These are phyloP conservation scores for Craseonycteris thonglongyai DNA, from an alignment of 2,113 vertebrate genomes.

Conservation along the genomic window DNA sequence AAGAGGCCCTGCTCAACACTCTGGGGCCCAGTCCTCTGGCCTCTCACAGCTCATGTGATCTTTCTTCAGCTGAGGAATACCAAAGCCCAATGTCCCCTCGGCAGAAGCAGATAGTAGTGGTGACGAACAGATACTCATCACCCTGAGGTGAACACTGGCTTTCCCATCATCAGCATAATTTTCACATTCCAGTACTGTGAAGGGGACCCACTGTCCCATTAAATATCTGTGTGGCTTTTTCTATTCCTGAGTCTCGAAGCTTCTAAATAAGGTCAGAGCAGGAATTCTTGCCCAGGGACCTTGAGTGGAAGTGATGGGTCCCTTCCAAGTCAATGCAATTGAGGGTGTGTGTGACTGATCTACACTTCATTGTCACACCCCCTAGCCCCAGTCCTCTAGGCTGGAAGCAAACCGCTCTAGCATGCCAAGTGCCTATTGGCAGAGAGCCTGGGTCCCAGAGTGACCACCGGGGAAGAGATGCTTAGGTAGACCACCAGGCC, in stretches of 20 bases:
- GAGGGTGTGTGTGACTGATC: no score
- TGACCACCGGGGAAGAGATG: not conserved
- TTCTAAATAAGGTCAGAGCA: accelerated
- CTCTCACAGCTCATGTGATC: accelerated
- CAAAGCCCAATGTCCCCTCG: accelerated
- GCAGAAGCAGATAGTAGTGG: not conserved
- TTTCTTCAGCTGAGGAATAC: not conserved
- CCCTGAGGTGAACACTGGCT: not conserved
- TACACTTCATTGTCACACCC: accelerated
- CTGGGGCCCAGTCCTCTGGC: accelerated
- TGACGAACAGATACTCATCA: accelerated
- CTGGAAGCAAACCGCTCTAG: not conserved
- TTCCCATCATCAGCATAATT: no score
- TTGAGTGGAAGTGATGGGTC: not conserved
- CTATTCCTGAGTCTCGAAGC: not conserved
- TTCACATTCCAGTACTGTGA: not conserved
- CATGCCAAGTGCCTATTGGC: accelerated
- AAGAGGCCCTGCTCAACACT: accelerated
- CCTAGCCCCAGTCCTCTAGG: accelerated
- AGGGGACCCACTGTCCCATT: not conserved
- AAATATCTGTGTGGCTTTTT: no score
- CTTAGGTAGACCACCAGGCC: no score
- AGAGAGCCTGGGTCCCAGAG: not conserved
- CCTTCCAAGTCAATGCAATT: not conserved
- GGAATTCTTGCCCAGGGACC: not conserved